Percentiles rank a stretch among this genome's conserved stretches.
These are phyloP conservation scores for Platyscelio sp. DNA, from an alignment of 2,888 invertebrate genomes.

Conservation along the genomic window DNA sequence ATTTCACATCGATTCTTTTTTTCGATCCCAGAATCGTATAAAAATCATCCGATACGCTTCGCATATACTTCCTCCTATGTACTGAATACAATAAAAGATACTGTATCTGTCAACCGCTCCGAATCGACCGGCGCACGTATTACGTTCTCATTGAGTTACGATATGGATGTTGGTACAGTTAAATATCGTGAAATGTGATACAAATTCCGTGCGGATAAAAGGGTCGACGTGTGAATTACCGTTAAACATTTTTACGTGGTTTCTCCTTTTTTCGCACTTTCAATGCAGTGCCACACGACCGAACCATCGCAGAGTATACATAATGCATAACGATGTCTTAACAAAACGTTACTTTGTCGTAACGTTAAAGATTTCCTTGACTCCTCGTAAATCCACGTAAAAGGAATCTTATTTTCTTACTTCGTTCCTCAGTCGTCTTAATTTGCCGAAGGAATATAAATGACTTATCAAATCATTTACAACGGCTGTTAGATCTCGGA, in stretches of 20 bases:
- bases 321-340: constrained; percentile 66
- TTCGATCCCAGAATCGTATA: too few species aligned
- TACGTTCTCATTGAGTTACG: too few species aligned
- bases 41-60: too few species aligned
- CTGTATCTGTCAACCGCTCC: too few species aligned
- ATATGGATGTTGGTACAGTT: constrained; percentile 17
- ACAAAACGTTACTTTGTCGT: constrained; percentile 60
- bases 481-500: neutral
- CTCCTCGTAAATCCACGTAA: constrained; percentile 49
- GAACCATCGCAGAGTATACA: constrained; percentile 59
- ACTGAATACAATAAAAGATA: too few species aligned
- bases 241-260: constrained; percentile 67
- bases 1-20: too few species aligned
- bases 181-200: constrained; percentile 45
- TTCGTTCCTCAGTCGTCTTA: neutral
- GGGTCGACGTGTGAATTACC: constrained; percentile 56
- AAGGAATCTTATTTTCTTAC: constrained; percentile 10
- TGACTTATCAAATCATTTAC: constrained; percentile 30
- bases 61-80: too few species aligned
- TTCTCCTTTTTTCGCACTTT: constrained; percentile 70
- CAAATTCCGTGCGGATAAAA: constrained; percentile 53
- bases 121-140: too few species aligned
- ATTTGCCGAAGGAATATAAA: constrained; percentile 43
- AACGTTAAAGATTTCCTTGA: constrained; percentile 43
- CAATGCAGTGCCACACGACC: constrained; percentile 63